Evolutionary conservation across 2,797 vertebrate genomes (phyloP), one percentile per base, ranked within the genome.

Genomic region (Taenioides sp.): DNA sequence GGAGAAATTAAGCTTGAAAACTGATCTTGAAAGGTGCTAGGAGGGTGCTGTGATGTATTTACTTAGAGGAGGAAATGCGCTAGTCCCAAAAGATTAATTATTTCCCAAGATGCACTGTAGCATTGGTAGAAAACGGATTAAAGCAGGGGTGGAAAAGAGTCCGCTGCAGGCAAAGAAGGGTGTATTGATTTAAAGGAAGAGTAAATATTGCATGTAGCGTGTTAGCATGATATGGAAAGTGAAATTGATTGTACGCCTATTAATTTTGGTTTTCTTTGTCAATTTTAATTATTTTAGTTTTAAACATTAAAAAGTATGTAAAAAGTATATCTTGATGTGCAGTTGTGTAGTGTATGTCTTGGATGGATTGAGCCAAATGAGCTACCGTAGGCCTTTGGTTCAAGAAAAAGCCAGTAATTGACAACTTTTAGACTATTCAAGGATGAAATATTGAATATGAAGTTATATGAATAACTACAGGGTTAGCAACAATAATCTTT

Each of bases 41-140:
- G 76, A 88, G 87, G 81, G 84, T 79, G 83, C 75, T 86, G 86
- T 86, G 90, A 83, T 91, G 84, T 90, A 90, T 92, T 91, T 88
- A 91, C 88, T 89, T 91, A 87, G 91, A 89, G 84, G 82, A 88
- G 87, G 86, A 89, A 87, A 91, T 85, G 17, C 59, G 62, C 59
- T 2, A 69, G 81, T 89, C 90, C 87, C 87, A 65, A 79, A 79
- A 87, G 87, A 92, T 89, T 84, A 87, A 85, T 83, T 84, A 80
- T 52, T 81, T 91, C 91, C 90, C 88, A 82, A 72, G 83, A 84
- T 80, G 75, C 85, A 77, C 77, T 72, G 78, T 55, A 65, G 82
- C 84, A 83, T 76, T 72, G 71, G 81, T 90, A 49, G 75, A 74
- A 66, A 70, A 75, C n/a, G 75, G 87, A 89, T 28, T 20, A 77